Percentiles rank a stretch among this genome's conserved stretches.
Conservation (phyloP, 2,797 vertebrate species). For the Clarias fuscus region DNA sequence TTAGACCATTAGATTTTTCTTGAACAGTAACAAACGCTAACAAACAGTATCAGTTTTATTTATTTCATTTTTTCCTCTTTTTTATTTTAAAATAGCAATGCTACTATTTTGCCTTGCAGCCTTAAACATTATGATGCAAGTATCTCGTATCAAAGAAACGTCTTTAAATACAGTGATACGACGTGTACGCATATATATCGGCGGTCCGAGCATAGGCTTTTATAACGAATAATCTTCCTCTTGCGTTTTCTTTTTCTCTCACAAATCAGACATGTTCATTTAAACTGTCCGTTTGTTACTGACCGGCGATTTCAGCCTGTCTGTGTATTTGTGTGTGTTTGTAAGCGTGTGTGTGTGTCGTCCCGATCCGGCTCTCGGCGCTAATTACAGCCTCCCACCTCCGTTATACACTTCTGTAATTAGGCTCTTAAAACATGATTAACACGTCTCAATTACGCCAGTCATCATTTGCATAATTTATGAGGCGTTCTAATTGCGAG, state of each 20-base stretch:
- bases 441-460: slow-evolving; percentile 91
- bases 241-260: neutral
- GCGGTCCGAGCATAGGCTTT: neutral
- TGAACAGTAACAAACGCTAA: neutral
- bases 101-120: neutral
- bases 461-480: slow-evolving; percentile 99
- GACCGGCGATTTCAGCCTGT: neutral
- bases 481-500: slow-evolving; percentile 74
- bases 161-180: neutral
- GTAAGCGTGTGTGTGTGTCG: slow-evolving; percentile 24
- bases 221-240: neutral
- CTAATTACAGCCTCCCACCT: slow-evolving; percentile 94
- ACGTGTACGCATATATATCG: neutral
- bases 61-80: neutral
- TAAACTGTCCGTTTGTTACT: neutral
- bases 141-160: neutral
- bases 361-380: slow-evolving; percentile 86
- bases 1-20: neutral
- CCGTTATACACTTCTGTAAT: slow-evolving; percentile 97
- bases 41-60: neutral
- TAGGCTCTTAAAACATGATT: slow-evolving; percentile 99
- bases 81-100: neutral
- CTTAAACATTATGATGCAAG: too few species aligned
- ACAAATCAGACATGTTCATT: neutral
- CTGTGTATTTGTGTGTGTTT: slow-evolving; percentile 17